These are phyloP conservation scores for Oscheius sp. DNA, from an alignment of 2,888 invertebrate genomes.

Conservation along the genomic window DNA sequence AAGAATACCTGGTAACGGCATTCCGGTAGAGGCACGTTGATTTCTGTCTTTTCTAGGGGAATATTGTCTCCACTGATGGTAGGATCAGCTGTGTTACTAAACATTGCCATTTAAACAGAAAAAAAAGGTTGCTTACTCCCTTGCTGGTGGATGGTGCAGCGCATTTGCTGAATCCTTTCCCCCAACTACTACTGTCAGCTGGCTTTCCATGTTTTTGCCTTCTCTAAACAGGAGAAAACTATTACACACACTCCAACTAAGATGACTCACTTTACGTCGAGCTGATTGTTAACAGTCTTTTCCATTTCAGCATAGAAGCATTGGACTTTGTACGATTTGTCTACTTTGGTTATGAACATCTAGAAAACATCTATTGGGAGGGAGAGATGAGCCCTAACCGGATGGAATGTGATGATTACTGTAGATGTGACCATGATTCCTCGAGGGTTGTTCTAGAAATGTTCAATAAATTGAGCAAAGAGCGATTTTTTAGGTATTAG, in stretches of 20 bases:
- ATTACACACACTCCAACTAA: not conserved
- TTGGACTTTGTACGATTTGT: constrained; percentile 66
- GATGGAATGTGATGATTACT: constrained; percentile 66
- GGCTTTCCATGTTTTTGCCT: constrained; percentile 49
- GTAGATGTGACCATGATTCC: constrained; percentile 64
- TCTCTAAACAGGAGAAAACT: constrained; percentile 38
- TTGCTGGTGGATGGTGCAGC: not conserved
- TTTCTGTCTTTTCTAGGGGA: constrained; percentile 40
- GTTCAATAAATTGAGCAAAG: not conserved
- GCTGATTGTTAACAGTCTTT: constrained; percentile 60
- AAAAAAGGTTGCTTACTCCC: not conserved
- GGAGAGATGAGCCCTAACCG: constrained; percentile 37
- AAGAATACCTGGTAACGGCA: constrained; percentile 52
- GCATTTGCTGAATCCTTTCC: not conserved
- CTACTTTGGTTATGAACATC: constrained; percentile 68
- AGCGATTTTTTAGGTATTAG: not conserved
- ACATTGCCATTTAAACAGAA: not conserved
- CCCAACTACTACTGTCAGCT: constrained; percentile 48
- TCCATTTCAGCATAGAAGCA: constrained; percentile 66
- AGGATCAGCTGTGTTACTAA: not conserved
- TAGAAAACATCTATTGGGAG: constrained; percentile 12
- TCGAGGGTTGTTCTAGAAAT: constrained; percentile 60
- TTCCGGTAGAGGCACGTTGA: constrained; percentile 59
- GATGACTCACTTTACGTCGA: constrained; percentile 56
- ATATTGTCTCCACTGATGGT: not conserved